A percentile compares a stretch with the other conserved stretches of the same genome.
Conservation (phyloP, 2,797 vertebrate species). For the Myotis planiceps region DNA sequence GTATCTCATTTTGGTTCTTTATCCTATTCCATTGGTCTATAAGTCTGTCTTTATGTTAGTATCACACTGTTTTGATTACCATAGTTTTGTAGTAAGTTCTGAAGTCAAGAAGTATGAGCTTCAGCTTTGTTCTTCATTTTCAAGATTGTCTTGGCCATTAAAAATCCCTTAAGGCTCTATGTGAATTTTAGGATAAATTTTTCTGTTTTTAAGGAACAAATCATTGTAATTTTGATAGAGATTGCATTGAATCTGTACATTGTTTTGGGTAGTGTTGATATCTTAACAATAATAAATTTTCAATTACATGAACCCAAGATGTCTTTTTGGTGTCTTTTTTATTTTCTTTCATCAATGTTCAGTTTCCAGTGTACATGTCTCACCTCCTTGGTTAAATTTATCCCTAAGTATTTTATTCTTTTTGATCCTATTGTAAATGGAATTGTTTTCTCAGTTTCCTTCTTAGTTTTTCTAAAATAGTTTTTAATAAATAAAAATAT, state of each 20-base stretch:
- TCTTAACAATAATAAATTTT: background rate
- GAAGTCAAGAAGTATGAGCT: background rate
- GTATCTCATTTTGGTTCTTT: background rate
- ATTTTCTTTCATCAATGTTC: background rate
- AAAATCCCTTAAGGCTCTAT: background rate
- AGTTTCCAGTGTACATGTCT: background rate
- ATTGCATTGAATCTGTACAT: background rate
- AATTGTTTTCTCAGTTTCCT: background rate
- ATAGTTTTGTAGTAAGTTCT: background rate
- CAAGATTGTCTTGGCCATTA: background rate
- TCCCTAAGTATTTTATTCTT: background rate
- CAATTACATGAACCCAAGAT: background rate
- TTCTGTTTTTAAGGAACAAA: background rate
- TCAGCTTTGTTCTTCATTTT: background rate
- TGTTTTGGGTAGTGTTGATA: background rate
- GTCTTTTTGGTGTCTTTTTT: background rate
- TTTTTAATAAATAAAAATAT: background rate
- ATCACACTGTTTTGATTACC: background rate
- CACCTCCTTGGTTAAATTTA: background rate
- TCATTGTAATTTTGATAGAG: background rate
- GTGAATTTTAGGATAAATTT: background rate
- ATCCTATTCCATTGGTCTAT: background rate
- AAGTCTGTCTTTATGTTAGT: background rate
- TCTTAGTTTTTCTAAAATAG: background rate
- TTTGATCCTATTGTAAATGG: background rate